These are phyloP conservation scores for Erythrocebus patas DNA, from an alignment of 2,113 vertebrate genomes.

Conservation along the genomic window DNA sequence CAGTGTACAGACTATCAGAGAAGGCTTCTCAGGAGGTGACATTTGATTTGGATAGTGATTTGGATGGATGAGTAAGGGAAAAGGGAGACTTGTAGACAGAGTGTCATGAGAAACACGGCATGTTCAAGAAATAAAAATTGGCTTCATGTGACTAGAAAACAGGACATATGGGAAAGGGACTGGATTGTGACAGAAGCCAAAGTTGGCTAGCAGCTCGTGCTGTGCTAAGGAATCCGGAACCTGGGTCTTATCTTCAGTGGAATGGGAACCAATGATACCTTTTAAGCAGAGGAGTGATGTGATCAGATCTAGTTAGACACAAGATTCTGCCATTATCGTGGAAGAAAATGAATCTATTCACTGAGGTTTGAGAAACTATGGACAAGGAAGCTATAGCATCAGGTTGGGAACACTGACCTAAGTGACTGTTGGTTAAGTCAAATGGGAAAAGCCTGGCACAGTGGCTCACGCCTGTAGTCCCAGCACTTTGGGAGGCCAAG, in stretches of 20 bases:
- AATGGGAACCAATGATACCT: not conserved
- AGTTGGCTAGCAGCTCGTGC: not conserved
- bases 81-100: not conserved
- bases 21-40: not conserved
- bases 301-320: not conserved
- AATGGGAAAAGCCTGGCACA: not conserved
- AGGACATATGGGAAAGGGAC: not conserved
- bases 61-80: not conserved
- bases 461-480: too few relatives aligned
- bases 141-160: not conserved
- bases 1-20: not conserved
- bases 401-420: not conserved
- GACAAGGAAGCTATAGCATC: not conserved
- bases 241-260: not conserved
- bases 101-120: not conserved
- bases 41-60: not conserved
- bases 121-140: not conserved
- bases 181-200: not conserved
- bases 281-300: not conserved
- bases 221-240: not conserved
- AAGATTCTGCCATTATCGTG: not conserved
- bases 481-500: too few relatives aligned
- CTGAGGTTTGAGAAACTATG: not conserved
- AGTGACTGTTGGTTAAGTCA: not conserved
- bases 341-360: not conserved